Evolutionary conservation across 1,140 invertebrate species (phyloP), one percentile per base, ranked within the genome.

Genomic region (Trigoniulus corallinus): DNA sequence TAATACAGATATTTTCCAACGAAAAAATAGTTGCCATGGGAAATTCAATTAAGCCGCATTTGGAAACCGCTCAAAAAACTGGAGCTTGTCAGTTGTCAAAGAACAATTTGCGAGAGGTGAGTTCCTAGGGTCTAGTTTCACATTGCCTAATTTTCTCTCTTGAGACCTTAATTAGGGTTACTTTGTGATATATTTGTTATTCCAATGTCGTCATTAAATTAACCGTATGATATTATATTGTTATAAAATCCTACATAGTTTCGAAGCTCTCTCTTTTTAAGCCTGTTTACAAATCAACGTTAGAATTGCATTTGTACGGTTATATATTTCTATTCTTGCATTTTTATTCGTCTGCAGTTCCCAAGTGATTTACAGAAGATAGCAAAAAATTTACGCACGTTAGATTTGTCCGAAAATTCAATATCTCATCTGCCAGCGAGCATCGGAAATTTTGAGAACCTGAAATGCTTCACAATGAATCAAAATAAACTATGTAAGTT

Each of bases 331-430:
- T 44, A 43, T 24, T 26, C 23, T 50, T 48, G 2, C 12, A 18
- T 15, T 47, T 24, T 50, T 22, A 29, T 56, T 56, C 27, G 37
- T 47, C 57, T 61, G 13, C 51, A 72, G 66, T 64, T 74, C 58
- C 71, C 71, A 43, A 58, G 59, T 46, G 67, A 71, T 27, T 53
- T 72, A n/a, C 56, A 64, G 29, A 59, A 60, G 56, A 46, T 76
- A 18, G 61, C 64, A n/a, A 75, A 76, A 50, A 72, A 79, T 21
- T 64, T 97, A 34, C 74, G 93, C 54, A 94, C 82, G 23, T 69
- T 95, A 48, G 92, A 98, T 66, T 62, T 98, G 25, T 92, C 89
- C 0, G 78, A 87, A 50, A 98, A 98, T 66, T 87, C 82, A 67
- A 81, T 98, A 56, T 64, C 74, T 21, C 59, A 60, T 12, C 64